Evolutionary conservation across 2,113 vertebrate genomes (phyloP).

Genomic region (Pelecanoides urinatrix): DNA sequence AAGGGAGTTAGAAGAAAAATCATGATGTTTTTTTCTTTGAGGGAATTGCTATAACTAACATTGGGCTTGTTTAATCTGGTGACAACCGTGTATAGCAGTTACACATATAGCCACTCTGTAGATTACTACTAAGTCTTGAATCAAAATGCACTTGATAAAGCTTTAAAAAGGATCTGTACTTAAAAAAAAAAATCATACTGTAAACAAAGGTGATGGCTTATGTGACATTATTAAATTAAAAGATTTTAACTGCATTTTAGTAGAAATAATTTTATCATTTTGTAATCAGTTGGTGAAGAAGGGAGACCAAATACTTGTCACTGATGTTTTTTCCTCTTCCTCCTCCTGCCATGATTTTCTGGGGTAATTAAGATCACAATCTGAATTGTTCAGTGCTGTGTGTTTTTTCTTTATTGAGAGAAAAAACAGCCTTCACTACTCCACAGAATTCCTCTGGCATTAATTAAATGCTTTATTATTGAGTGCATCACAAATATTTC

Average conservation of each 20-base stretch:
- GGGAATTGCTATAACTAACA: neutral
- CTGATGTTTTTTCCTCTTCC: neutral
- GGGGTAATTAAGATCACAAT: neutral
- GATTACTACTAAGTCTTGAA: neutral
- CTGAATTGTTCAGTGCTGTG: neutral
- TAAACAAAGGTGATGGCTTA: neutral
- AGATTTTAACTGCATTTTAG: too few species aligned
- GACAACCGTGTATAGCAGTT: neutral
- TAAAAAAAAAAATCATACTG: neutral
- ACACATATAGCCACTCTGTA: neutral
- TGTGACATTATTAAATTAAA: neutral
- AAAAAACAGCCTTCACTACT: neutral
- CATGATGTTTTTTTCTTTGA: neutral
- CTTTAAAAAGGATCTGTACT: neutral
- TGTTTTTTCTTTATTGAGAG: neutral
- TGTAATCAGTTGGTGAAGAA: neutral
- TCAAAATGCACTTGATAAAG: neutral
- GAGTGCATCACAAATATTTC: neutral
- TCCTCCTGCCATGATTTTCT: neutral
- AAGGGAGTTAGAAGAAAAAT: neutral
- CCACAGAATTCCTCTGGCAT: neutral
- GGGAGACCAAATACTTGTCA: neutral
- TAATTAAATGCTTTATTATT: neutral
- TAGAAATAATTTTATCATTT: too few species aligned
- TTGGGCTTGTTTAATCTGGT: neutral